Percentiles rank a stretch among this genome's conserved stretches.
Evolutionary conservation across 2,113 vertebrate genomes (phyloP).

Genomic region (Phalacrocorax pelagicus): DNA sequence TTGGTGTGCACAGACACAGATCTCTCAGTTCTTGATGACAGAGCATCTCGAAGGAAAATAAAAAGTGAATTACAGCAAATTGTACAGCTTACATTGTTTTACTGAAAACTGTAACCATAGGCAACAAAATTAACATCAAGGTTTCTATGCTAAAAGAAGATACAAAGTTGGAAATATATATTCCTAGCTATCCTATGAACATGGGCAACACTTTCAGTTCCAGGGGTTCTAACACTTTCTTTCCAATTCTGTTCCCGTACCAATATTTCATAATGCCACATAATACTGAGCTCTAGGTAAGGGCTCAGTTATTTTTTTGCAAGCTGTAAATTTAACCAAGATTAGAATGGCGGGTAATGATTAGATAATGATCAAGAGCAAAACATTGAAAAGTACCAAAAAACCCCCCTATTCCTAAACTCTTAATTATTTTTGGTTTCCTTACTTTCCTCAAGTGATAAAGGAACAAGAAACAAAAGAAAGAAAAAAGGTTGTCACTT

Average conservation of each 20-base stretch:
- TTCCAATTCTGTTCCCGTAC: not conserved
- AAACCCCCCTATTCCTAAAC: not conserved
- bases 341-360: not conserved
- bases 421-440: not conserved
- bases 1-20: constrained; percentile 65
- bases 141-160: not conserved
- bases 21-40: constrained; percentile 53
- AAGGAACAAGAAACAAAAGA: not conserved
- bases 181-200: not conserved
- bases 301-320: not conserved
- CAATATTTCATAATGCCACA: not conserved
- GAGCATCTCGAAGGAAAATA: constrained; percentile 57
- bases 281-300: not conserved
- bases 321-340: not conserved
- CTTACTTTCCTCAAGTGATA: not conserved
- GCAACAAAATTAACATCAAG: not conserved
- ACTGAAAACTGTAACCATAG: not conserved
- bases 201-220: not conserved
- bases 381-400: not conserved
- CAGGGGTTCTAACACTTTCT: not conserved
- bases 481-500: not conserved
- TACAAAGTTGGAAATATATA: not conserved
- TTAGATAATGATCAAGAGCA: not conserved
- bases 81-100: not conserved
- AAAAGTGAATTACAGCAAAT: not conserved